A percentile compares a stretch with the other conserved stretches of the same genome.
These are phyloP conservation scores for Lasioglossum marginatum DNA, from an alignment of 2,888 invertebrate species.

Conservation along the genomic window DNA sequence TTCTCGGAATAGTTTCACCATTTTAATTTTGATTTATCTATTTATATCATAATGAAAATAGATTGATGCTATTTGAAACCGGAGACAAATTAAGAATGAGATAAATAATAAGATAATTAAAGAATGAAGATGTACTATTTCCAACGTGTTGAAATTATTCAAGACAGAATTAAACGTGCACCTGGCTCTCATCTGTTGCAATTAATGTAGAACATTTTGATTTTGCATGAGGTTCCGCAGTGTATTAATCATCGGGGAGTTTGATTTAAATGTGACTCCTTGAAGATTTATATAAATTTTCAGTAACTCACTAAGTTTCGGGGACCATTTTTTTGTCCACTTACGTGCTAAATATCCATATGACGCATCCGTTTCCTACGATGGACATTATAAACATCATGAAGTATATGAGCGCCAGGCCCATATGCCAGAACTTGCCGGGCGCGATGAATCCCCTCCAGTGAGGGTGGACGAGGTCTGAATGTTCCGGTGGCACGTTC, in stretches of 20 bases:
- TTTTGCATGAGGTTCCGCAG: not conserved
- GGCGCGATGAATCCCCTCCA: constrained; percentile 89
- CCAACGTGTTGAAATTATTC: not conserved
- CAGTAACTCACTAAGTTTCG: not conserved
- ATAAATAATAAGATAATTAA: not conserved
- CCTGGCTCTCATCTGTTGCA: not conserved
- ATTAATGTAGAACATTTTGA: too few species aligned
- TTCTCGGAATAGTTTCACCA: too few species aligned
- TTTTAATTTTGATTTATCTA: too few species aligned
- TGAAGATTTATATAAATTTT: not conserved
- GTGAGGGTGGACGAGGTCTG: constrained; percentile 88
- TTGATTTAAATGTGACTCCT: not conserved
- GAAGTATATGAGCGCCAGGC: constrained; percentile 88
- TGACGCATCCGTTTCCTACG: constrained; percentile 90
- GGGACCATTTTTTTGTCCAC: constrained; percentile 73
- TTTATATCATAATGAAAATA: too few species aligned
- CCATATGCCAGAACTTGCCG: constrained; percentile 88
- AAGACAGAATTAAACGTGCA: not conserved
- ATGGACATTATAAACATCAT: constrained; percentile 87
- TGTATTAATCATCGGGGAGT: not conserved
- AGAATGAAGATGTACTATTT: not conserved
- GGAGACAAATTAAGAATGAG: not conserved
- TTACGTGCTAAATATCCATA: constrained; percentile 91
- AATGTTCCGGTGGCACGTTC: constrained; percentile 88
- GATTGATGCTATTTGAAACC: not conserved